phyloP scores from a whole-genome alignment of 2,797 vertebrate species.

The Eupleurogrammus muticus region DNA sequence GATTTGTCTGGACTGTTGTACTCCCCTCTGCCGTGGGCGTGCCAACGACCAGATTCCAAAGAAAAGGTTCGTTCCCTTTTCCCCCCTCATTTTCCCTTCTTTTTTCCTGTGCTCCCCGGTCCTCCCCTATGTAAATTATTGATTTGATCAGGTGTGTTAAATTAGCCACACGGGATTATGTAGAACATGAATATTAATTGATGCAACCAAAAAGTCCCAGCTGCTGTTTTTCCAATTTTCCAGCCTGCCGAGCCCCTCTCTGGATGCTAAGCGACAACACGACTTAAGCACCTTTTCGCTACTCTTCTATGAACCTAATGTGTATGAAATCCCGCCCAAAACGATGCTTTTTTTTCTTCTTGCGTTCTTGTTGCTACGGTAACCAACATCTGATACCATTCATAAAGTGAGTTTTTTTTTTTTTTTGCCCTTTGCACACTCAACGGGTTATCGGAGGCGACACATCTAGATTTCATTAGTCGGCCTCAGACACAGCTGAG shows the following conservation, averaged over 20 bases:
- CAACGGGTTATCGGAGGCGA: conserved; percentile 19
- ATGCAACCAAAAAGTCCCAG: conserved; percentile 69
- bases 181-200: conserved; percentile 82
- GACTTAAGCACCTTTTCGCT: conserved; percentile 20
- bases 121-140: conserved; percentile 71
- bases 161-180: conserved; percentile 76
- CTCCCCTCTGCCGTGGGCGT: conserved; percentile 5
- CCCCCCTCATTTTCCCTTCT: neutral
- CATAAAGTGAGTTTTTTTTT: conserved; percentile 26
- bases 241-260: conserved; percentile 46
- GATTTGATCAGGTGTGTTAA: conserved; percentile 81
- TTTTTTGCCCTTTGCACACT: conserved; percentile 22
- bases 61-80: conserved; percentile 2
- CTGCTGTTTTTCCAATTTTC: conserved; percentile 76
- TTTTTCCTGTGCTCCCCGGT: neutral
- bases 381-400: conserved; percentile 32
- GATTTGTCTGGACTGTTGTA: neutral
- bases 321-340: conserved; percentile 16
- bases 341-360: neutral
- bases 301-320: conserved; percentile 7
- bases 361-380: conserved; percentile 37
- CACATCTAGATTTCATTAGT: conserved; percentile 42
- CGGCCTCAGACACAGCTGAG: conserved; percentile 18
- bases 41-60: neutral
- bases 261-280: conserved; percentile 50